Evolutionary conservation across 2,888 invertebrate genomes (phyloP), one percentile per base, ranked within the genome.

Genomic region (Serripes groenlandicus): DNA sequence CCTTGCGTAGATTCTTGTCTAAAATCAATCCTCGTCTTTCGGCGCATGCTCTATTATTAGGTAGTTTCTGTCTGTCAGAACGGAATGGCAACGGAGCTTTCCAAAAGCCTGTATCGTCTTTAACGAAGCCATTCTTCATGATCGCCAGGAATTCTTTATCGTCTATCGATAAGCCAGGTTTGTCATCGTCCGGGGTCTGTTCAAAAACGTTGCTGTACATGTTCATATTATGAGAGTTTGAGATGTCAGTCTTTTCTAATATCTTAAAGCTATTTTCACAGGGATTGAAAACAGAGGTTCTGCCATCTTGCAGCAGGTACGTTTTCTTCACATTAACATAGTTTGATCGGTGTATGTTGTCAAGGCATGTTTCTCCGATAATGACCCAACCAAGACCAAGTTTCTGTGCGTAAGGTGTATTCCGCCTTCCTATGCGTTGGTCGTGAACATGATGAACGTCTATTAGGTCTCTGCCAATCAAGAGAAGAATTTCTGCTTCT

Each of bases 281-380:
- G 34, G 75, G 75, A n/a, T 42, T 42, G 18, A 30, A 34, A 11
- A 71, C 26, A n/a, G 60, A 35, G 35, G 26, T 18, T 26, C 78
- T 26, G 11, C 70, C 58, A 74, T 42, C 52, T 9, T 49, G 23
- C 18, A 26, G 26, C 26, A 18, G 2, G 21, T 21, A 70, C 7
- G 77, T 77, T 37, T 77, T 77, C 32, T 71, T 54, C 3, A 68
- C 68, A 68, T 68, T 68, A n/a, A 68, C 49, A 2, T 21, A 9
- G 11, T 71, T 69, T 0, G 75, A 42, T 21, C 56, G 49, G 49
- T 88, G 86, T 1, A 75, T 58, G 2, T 80, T 81, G 1, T 81
- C 85, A 0, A 88, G 35, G 35, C 85, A 87, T 21, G 68, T 64
- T 56, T 87, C 85, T 21, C 83, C 87, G 3, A 87, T 62, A 1